A percentile compares a stretch with the other conserved stretches of the same genome.
These are phyloP conservation scores for Hirtodrosophila confusa DNA, from an alignment of 2,888 invertebrate genomes.

Conservation along the genomic window DNA sequence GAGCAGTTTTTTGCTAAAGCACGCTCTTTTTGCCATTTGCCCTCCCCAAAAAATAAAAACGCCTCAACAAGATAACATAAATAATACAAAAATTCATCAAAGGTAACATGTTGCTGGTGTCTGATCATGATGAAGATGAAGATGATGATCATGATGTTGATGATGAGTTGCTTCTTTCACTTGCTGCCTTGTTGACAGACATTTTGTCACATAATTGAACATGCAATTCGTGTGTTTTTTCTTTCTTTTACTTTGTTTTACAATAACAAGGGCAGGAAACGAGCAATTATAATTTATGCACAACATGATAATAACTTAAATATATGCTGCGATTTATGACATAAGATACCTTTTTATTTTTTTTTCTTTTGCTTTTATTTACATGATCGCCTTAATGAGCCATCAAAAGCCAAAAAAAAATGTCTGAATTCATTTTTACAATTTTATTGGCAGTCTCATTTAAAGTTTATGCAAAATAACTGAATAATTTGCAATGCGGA, in stretches of 20 bases:
- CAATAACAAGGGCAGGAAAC: slow-evolving; percentile 62
- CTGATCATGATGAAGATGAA: slow-evolving; percentile 32
- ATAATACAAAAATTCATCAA: slow-evolving; percentile 48
- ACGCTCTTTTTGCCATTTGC: slow-evolving; percentile 7
- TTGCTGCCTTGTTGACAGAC: slow-evolving; percentile 72
- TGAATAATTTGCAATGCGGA: slow-evolving; percentile 34
- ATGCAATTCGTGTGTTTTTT: slow-evolving; percentile 49
- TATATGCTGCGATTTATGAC: slow-evolving; percentile 27
- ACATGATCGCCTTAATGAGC: slow-evolving; percentile 15
- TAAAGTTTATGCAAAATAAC: slow-evolving; percentile 5
- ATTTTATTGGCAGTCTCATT: slow-evolving; percentile 18
- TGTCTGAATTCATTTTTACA: slow-evolving; percentile 17
- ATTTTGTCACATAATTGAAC: slow-evolving; percentile 79
- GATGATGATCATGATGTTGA: slow-evolving; percentile 30
- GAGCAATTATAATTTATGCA: slow-evolving; percentile 63
- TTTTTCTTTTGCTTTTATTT: slow-evolving; percentile 15
- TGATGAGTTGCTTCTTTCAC: slow-evolving; percentile 52
- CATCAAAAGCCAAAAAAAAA: slow-evolving; percentile 5
- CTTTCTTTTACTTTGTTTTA: slow-evolving; percentile 4
- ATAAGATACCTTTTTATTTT: slow-evolving; percentile 20
- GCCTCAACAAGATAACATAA: slow-evolving; percentile 32
- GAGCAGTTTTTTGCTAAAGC: fast-evolving
- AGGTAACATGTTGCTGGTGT: slow-evolving; percentile 51
- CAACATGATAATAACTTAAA: slow-evolving; percentile 59
- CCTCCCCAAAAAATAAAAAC: not conserved